phyloP scores from a whole-genome alignment of 1,140 invertebrate species.

The Drosophila kanapiae region DNA sequence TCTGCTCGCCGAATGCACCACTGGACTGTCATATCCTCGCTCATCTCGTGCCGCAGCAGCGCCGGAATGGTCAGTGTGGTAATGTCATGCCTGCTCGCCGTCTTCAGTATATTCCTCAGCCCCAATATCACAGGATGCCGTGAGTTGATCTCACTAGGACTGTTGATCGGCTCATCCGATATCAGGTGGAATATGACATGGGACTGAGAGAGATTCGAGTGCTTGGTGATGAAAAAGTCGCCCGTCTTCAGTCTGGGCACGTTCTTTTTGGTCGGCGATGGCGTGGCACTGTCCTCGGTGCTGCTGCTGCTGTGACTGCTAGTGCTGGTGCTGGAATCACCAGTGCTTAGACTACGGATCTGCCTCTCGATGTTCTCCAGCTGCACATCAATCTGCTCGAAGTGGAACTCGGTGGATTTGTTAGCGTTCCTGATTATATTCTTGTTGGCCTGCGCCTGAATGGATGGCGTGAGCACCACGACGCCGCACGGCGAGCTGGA shows the following conservation, averaged over 20 bases:
- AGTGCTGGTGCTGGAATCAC: slow-evolving; percentile 51
- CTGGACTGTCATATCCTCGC: slow-evolving; percentile 98
- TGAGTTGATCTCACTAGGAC: slow-evolving; percentile 95
- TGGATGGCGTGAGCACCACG: slow-evolving; percentile 93
- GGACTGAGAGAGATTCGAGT: slow-evolving; percentile 97
- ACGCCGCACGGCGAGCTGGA: slow-evolving; percentile 95
- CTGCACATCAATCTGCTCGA: slow-evolving; percentile 90
- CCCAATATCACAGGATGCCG: slow-evolving; percentile 98
- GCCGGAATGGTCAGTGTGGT: slow-evolving; percentile 97
- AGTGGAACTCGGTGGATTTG: slow-evolving; percentile 84
- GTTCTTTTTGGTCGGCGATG: slow-evolving; percentile 66
- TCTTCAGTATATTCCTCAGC: slow-evolving; percentile 97
- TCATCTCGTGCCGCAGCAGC: slow-evolving; percentile 96
- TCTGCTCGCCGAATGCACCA: slow-evolving; percentile 99
- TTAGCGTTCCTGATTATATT: slow-evolving; percentile 83
- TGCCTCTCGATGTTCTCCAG: slow-evolving; percentile 90
- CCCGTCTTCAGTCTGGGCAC: slow-evolving; percentile 91
- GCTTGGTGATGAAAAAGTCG: slow-evolving; percentile 97
- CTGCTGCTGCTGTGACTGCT: slow-evolving; percentile 49
- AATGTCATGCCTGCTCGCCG: slow-evolving; percentile 96
- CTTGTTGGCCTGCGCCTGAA: slow-evolving; percentile 77
- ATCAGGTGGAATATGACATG: slow-evolving; percentile 98
- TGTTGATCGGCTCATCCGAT: slow-evolving; percentile 89
- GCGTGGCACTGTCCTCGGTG: slow-evolving; percentile 51
- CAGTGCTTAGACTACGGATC: slow-evolving; percentile 83